Conservation (phyloP, 2,888 invertebrate genomes). For the Melolontha melolontha region DNA sequence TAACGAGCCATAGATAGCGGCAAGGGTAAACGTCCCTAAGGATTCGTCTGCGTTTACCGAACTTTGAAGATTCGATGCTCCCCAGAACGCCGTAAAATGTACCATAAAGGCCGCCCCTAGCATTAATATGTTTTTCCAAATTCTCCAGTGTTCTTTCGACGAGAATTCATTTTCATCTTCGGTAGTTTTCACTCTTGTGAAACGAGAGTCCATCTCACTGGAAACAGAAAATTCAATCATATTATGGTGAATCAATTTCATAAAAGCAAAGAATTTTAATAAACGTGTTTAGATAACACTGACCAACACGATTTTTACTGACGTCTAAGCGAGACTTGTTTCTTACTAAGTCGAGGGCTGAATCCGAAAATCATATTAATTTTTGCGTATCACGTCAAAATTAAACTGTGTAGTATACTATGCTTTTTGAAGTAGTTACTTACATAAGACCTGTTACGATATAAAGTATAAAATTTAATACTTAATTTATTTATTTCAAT, state of each 20-base stretch:
- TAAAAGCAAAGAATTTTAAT: not conserved
- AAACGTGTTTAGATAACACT: too few species aligned
- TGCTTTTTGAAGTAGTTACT: too few species aligned
- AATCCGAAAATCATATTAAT: too few species aligned
- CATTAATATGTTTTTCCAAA: conserved; percentile 86
- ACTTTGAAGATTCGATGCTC: conserved; percentile 85
- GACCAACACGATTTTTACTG: too few species aligned
- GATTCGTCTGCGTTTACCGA: conserved; percentile 86
- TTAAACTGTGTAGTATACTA: too few species aligned
- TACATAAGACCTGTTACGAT: too few species aligned
- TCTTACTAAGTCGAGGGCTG: too few species aligned
- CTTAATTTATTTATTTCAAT: too few species aligned
- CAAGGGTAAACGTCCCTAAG: conserved; percentile 85
- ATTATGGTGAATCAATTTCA: not conserved
- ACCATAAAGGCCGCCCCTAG: conserved; percentile 92
- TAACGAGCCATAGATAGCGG: conserved; percentile 88
- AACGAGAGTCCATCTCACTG: conserved; percentile 47
- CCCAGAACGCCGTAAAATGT: conserved; percentile 93
- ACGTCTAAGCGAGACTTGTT: too few species aligned
- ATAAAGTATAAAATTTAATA: too few species aligned
- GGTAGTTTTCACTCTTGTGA: conserved; percentile 46
- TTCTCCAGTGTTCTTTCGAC: conserved; percentile 76
- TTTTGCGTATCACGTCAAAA: too few species aligned
- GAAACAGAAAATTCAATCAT: conserved; percentile 8
- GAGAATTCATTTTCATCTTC: conserved; percentile 48